A percentile compares a stretch with the other conserved stretches of the same genome.
phyloP scores from a whole-genome alignment of 2,888 invertebrate species.

The Amblyjoppa proteus region DNA sequence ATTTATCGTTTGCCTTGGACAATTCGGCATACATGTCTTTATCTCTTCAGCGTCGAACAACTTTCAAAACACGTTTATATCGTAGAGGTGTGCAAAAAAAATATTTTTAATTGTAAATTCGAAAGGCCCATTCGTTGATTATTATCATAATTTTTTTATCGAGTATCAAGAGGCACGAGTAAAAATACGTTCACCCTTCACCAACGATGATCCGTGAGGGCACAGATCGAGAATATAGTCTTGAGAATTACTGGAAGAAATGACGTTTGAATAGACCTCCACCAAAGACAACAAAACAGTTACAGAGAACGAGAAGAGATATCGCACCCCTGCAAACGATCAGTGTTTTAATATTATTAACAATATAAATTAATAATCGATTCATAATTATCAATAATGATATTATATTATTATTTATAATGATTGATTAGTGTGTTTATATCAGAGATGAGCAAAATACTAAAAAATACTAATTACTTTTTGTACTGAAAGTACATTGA shows the following conservation, averaged over 20 bases:
- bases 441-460: not conserved
- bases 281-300: slow-evolving; percentile 55
- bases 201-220: slow-evolving; percentile 32
- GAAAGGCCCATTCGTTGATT: slow-evolving; percentile 5
- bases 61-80: not conserved
- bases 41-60: slow-evolving; percentile 16
- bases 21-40: slow-evolving; percentile 36
- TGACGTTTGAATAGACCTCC: slow-evolving; percentile 40
- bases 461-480: too few species aligned
- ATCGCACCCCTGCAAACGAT: not conserved
- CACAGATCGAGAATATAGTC: not conserved
- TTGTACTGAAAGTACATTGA: too few species aligned
- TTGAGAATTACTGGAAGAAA: slow-evolving; percentile 31
- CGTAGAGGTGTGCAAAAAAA: not conserved
- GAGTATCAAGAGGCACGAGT: slow-evolving; percentile 24
- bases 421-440: not conserved
- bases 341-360: not conserved
- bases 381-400: not conserved
- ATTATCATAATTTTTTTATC: not conserved
- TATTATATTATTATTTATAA: not conserved
- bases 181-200: slow-evolving; percentile 47
- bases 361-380: not conserved
- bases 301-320: slow-evolving; percentile 36
- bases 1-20: slow-evolving; percentile 68
- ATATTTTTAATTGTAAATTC: not conserved